These are phyloP conservation scores for Pristionchus fissidentatus DNA, from an alignment of 2,888 invertebrate genomes.

Conservation along the genomic window DNA sequence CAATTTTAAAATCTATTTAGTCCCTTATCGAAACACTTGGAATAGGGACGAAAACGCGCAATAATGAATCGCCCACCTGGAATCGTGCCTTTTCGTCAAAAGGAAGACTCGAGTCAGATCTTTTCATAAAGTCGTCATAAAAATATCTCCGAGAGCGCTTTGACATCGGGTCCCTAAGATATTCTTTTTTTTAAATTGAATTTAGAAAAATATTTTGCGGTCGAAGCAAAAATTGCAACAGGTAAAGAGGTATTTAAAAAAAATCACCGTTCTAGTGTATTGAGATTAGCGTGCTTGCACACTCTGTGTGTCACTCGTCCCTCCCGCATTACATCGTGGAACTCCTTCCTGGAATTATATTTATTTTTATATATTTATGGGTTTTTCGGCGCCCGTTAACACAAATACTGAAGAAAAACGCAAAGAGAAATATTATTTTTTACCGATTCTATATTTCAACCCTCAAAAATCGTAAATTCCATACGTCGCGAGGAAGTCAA, in stretches of 20 bases:
- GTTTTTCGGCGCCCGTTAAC: no score
- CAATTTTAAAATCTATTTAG: no score
- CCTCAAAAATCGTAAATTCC: background rate
- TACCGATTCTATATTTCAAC: background rate
- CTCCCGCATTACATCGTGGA: background rate
- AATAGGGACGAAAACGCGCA: no score
- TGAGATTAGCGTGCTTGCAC: background rate
- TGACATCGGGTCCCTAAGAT: no score
- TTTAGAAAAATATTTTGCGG: no score
- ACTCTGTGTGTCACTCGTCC: background rate
- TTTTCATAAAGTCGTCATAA: background rate
- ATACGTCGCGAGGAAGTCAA: background rate
- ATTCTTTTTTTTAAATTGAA: no score
- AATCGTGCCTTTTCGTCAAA: background rate
- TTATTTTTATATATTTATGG: no score
- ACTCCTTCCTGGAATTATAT: background rate
- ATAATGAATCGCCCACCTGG: no score
- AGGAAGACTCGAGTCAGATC: background rate
- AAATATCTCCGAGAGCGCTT: background rate
- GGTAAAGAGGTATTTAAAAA: no score
- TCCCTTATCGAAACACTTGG: no score
- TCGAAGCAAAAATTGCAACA: no score
- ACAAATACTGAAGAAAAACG: no score
- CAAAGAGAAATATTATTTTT: background rate
- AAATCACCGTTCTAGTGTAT: background rate